These are phyloP conservation scores for Myzus persicae DNA, from an alignment of 1,140 invertebrate genomes.

Conservation along the genomic window DNA sequence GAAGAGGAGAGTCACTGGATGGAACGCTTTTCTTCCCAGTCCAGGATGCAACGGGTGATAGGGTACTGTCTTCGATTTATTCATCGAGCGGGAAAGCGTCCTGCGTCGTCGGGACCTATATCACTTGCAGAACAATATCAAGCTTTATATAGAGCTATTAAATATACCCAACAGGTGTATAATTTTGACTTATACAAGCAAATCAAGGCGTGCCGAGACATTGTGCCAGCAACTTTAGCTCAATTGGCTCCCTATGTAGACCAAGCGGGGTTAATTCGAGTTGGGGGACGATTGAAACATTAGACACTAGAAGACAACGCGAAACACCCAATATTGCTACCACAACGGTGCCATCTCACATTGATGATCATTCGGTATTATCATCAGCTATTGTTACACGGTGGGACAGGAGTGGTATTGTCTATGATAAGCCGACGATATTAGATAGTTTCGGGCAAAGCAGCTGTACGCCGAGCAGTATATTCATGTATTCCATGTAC, in stretches of 20 bases:
- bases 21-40: background rate
- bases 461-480: slow-evolving; percentile 50
- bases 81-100: background rate
- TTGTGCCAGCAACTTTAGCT: background rate
- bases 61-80: background rate
- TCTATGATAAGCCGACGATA: background rate
- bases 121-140: background rate
- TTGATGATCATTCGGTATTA: slow-evolving; percentile 62
- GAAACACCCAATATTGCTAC: slow-evolving; percentile 60
- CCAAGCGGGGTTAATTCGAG: slow-evolving; percentile 55
- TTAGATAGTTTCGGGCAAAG: background rate
- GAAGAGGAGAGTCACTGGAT: background rate
- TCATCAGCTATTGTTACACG: slow-evolving; percentile 63
- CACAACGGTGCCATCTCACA: slow-evolving; percentile 62
- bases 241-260: slow-evolving; percentile 59
- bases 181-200: background rate
- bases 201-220: background rate
- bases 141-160: background rate
- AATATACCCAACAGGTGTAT: background rate
- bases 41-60: background rate
- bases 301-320: slow-evolving; percentile 10
- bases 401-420: background rate
- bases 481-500: slow-evolving; percentile 63
- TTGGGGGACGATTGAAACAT: slow-evolving; percentile 57
- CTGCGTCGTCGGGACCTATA: background rate